Evolutionary conservation across 2,888 invertebrate genomes (phyloP).

Genomic region (Hydriomena furcata): DNA sequence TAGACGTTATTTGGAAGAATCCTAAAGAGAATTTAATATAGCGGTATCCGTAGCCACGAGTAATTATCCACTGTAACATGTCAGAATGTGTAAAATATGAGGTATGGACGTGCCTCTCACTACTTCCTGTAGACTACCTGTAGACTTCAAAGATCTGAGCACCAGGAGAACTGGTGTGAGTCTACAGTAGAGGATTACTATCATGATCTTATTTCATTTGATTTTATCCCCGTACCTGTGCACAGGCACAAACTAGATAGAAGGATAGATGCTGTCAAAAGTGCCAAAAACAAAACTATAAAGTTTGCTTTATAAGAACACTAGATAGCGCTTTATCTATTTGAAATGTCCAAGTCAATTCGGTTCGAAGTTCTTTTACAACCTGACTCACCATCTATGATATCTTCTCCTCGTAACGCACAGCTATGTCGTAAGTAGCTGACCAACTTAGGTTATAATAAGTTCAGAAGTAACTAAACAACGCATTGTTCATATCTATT

Average conservation of each 20-base stretch:
- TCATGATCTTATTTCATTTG: no score
- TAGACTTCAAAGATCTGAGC: no score
- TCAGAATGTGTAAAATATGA: no score
- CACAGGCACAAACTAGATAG: constrained; percentile 57
- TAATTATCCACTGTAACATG: no score
- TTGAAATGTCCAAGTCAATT: constrained; percentile 79
- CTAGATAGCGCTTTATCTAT: constrained; percentile 79
- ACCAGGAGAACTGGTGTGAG: no score
- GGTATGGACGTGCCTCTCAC: no score
- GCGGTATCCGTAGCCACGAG: background rate
- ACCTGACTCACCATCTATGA: constrained; percentile 42
- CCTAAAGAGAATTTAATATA: no score
- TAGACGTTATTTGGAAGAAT: no score
- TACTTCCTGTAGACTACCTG: no score
- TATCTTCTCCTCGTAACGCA: constrained; percentile 46
- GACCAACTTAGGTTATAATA: background rate
- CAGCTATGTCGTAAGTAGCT: background rate
- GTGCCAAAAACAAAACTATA: constrained; percentile 85
- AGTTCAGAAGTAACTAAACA: no score
- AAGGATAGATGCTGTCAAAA: constrained; percentile 71
- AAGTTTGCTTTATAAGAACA: constrained; percentile 80
- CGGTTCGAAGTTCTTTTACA: constrained; percentile 63
- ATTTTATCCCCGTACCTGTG: background rate
- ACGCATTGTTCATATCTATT: no score
- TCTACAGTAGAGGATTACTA: no score